A percentile compares a stretch with the other conserved stretches of the same genome.
Evolutionary conservation across 2,113 vertebrate species (phyloP).

Genomic region (Tragelaphus strepsiceros): DNA sequence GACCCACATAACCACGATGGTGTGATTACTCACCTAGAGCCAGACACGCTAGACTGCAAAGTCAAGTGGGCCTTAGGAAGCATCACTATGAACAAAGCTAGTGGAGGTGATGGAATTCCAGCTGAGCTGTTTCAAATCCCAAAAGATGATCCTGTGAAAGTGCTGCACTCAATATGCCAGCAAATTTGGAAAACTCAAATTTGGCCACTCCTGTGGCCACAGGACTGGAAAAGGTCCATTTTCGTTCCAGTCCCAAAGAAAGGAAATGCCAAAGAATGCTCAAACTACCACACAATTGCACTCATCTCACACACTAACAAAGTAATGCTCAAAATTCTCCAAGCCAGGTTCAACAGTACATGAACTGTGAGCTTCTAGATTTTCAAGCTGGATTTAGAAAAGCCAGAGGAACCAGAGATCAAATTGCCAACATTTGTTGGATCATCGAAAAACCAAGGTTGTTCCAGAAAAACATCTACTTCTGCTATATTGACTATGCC

Average conservation of each 20-base stretch:
- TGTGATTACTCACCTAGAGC: background rate
- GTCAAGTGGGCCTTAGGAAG: background rate
- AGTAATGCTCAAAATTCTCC: background rate
- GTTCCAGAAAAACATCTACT: background rate
- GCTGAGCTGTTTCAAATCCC: background rate
- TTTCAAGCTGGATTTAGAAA: background rate
- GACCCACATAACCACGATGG: background rate
- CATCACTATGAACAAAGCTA: background rate
- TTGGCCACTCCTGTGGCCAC: background rate
- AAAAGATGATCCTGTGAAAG: background rate
- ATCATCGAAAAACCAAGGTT: background rate
- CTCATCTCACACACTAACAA: background rate
- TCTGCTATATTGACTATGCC: background rate
- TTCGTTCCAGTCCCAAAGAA: background rate
- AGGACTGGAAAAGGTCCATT: background rate
- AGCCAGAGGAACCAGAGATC: background rate
- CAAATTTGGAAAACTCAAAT: background rate
- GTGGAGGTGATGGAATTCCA: background rate
- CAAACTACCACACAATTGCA: background rate
- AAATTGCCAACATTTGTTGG: background rate
- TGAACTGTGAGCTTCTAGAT: background rate
- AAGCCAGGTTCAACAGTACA: background rate
- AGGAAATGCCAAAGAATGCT: background rate
- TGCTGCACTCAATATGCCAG: background rate
- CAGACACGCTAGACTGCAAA: background rate